phyloP scores from a whole-genome alignment of 2,797 vertebrate genomes.

The Coracias cyanogaster region DNA sequence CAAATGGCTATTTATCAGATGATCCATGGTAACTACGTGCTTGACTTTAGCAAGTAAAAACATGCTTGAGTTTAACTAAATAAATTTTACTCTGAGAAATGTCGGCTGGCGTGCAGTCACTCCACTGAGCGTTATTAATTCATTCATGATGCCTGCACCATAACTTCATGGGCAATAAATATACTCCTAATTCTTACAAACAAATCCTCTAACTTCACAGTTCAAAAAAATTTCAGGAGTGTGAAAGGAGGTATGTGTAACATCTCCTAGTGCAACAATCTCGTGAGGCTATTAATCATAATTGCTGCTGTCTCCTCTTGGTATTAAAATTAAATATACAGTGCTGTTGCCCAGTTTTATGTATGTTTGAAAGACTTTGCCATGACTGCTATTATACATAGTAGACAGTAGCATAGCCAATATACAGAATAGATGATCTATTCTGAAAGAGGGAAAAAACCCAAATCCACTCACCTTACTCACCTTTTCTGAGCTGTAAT shows the following conservation, averaged over 20 bases:
- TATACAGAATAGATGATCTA: background rate
- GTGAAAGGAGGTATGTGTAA: background rate
- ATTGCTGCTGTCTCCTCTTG: background rate
- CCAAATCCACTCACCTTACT: background rate
- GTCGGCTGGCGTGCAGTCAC: background rate
- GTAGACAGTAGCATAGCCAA: background rate
- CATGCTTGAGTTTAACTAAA: constrained; percentile 51
- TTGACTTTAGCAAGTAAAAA: constrained; percentile 52
- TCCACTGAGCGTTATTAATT: background rate
- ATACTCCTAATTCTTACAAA: background rate
- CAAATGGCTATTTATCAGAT: constrained; percentile 1
- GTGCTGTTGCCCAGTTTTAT: background rate
- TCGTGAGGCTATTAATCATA: background rate
- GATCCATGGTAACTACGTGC: constrained; percentile 4
- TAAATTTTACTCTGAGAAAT: constrained; percentile 21
- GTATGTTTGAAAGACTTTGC: rapidly evolving
- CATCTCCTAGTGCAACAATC: background rate
- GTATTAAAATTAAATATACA: background rate
- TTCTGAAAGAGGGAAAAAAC: background rate
- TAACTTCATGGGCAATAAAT: constrained; percentile 14
- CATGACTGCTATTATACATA: background rate
- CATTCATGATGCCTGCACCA: constrained; percentile 13
- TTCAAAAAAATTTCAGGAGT: background rate
- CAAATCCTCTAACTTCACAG: background rate
- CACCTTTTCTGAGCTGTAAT: background rate